Evolutionary conservation across 37 sponge, comb jelly and placozoan genomes (phyloP), one percentile per base, ranked within the genome.

Genomic region (Aplysina aerophoba): DNA sequence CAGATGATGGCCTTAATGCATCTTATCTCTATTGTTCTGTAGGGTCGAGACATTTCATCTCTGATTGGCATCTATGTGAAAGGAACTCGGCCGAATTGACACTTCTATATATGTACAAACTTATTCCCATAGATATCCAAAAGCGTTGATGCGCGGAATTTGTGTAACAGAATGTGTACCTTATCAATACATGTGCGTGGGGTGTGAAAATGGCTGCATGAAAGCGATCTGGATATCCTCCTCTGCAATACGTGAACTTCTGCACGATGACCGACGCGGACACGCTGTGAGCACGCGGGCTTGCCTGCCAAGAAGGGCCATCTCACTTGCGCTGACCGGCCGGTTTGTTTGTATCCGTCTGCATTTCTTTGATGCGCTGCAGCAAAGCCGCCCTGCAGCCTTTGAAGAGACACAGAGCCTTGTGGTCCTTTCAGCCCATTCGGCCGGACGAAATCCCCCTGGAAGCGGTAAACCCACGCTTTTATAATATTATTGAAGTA

Each of bases 371-470:
- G n/a, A n/a, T n/a, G n/a, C 50, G 50, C 50, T 44, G 50, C 50
- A 44, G 50, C 50, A 44, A 44, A 44, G 50, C 50, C 50, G 12
- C 53, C 11, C 1, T 75, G 1, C 20, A 2, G 62, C 17, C 88
- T 33, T 58, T 93, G 54, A 77, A 85, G 34, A 80, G 94, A 8
- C 85, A 88, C 63, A 75, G 84, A 1, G 90, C 80, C 21, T 67
- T 74, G 14, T 93, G 94, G 94, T 66, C 88, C 37, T 93, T 88
- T 44, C 59, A 37, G 20, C 79, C 94, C 0, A 28, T 72, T 14
- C 68, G 85, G 33, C 36, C 24, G 22, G 95, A 94, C 66, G 95
- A 94, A 36, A 60, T 94, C 40, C 73, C 54, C 19, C 34, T 91
- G 34, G 77, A 35, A n/a, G 71, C 74, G 61, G 92, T 84, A 64